Evolutionary conservation across 1,140 invertebrate genomes (phyloP).

Genomic region (Callitettix versicolor): DNA sequence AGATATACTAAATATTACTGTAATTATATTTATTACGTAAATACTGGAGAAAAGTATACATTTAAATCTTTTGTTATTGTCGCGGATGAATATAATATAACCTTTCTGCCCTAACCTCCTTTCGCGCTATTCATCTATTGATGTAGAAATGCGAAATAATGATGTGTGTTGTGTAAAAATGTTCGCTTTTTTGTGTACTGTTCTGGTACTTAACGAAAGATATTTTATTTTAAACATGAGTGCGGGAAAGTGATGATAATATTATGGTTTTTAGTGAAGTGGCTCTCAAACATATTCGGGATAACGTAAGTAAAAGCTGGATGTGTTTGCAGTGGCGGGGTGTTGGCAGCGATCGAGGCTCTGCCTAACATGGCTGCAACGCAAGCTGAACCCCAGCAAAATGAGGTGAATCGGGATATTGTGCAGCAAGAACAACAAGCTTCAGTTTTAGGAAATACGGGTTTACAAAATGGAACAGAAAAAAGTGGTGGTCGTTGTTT

Average conservation of each 20-base stretch:
- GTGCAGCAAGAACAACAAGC: conserved; percentile 39
- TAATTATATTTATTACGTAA: no score
- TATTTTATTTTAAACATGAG: conserved; percentile 17
- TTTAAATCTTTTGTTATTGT: conserved; percentile 22
- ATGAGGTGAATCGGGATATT: conserved; percentile 42
- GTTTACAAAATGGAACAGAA: conserved; percentile 30
- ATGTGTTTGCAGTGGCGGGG: conserved; percentile 30
- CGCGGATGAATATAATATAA: conserved; percentile 27
- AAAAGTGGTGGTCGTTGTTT: conserved; percentile 32
- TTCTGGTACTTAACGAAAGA: conserved; percentile 17
- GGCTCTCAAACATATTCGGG: conserved; percentile 28
- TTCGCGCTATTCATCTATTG: conserved; percentile 27
- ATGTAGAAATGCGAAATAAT: conserved; percentile 28
- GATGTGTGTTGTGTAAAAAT: conserved; percentile 24
- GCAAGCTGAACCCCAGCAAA: conserved; percentile 46
- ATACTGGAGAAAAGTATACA: not conserved
- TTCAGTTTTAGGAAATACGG: conserved; percentile 32
- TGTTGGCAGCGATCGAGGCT: conserved; percentile 29
- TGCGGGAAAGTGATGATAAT: conserved; percentile 27
- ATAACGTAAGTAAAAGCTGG: conserved; percentile 28
- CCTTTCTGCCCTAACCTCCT: conserved; percentile 29
- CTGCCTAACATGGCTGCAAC: conserved; percentile 43
- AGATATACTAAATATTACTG: no score
- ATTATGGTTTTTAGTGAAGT: conserved; percentile 30
- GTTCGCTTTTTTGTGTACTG: conserved; percentile 21